Percentiles rank a stretch among this genome's conserved stretches.
Evolutionary conservation across 2,797 vertebrate genomes (phyloP).

Genomic region (Peromyscus melanophrys): DNA sequence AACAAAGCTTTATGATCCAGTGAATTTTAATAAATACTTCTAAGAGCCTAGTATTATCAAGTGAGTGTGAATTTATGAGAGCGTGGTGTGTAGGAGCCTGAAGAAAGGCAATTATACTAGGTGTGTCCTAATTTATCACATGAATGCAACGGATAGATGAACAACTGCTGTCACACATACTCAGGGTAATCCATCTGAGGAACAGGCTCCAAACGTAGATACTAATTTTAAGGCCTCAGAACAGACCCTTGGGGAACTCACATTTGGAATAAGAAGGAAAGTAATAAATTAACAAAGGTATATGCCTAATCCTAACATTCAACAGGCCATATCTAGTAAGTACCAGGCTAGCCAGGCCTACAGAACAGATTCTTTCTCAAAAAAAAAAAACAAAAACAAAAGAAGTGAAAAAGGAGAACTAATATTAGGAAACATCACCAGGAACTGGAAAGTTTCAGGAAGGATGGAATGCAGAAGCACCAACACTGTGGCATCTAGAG

Average conservation of each 20-base stretch:
- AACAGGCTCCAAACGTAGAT: neutral
- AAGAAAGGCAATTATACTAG: neutral
- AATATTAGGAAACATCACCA: neutral
- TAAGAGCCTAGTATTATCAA: neutral
- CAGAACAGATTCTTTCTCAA: neutral
- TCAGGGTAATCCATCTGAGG: neutral
- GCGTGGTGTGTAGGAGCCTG: neutral
- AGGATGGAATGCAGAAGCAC: neutral
- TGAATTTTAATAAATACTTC: slow-evolving; percentile 57
- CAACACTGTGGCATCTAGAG: neutral
- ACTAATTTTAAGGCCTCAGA: slow-evolving; percentile 24
- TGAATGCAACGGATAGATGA: neutral
- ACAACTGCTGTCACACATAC: neutral
- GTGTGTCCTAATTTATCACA: neutral
- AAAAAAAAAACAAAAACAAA: neutral
- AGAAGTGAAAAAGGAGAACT: slow-evolving; percentile 36
- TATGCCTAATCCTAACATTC: neutral
- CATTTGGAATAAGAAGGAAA: slow-evolving; percentile 9
- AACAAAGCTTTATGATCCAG: slow-evolving; percentile 57
- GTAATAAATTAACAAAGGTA: neutral
- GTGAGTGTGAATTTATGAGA: neutral
- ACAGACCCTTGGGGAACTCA: slow-evolving; percentile 15
- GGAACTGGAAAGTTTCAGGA: neutral
- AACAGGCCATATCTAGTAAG: neutral
- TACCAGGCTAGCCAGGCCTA: neutral